These are phyloP conservation scores for Hetaerina americana DNA, from an alignment of 1,140 invertebrate species.

Conservation along the genomic window DNA sequence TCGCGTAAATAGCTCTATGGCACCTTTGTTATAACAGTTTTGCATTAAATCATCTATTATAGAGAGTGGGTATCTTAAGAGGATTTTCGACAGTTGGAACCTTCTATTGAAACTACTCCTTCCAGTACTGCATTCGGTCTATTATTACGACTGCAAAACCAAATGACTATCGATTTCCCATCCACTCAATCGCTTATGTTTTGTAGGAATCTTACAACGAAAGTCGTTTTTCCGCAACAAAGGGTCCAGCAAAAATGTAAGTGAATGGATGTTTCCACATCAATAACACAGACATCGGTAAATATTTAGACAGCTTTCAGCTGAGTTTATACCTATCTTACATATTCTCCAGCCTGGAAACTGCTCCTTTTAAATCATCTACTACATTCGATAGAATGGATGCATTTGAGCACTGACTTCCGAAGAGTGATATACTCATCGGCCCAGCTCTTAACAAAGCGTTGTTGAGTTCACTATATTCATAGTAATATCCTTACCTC, in stretches of 20 bases:
- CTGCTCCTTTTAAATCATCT: background rate
- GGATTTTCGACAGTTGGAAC: background rate
- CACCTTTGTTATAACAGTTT: background rate
- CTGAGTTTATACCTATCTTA: background rate
- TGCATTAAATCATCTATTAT: background rate
- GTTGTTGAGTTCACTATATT: background rate
- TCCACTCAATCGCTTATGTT: background rate
- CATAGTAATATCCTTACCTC: background rate
- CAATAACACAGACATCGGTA: too few relatives aligned
- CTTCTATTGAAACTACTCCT: background rate
- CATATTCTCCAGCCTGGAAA: background rate
- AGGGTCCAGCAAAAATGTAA: background rate
- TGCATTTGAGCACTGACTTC: background rate
- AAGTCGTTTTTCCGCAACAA: background rate
- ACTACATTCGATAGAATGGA: background rate
- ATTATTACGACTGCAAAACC: background rate
- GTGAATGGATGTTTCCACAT: background rate
- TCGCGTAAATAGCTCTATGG: background rate
- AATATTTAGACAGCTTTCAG: too few relatives aligned
- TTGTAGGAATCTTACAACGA: background rate
- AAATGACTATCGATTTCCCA: background rate
- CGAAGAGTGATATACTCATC: background rate
- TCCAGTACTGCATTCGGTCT: background rate
- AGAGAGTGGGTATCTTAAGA: background rate
- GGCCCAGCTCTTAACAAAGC: background rate